These are phyloP conservation scores for Stenchaetothrips biformis DNA, from an alignment of 2,888 invertebrate species.

Conservation along the genomic window DNA sequence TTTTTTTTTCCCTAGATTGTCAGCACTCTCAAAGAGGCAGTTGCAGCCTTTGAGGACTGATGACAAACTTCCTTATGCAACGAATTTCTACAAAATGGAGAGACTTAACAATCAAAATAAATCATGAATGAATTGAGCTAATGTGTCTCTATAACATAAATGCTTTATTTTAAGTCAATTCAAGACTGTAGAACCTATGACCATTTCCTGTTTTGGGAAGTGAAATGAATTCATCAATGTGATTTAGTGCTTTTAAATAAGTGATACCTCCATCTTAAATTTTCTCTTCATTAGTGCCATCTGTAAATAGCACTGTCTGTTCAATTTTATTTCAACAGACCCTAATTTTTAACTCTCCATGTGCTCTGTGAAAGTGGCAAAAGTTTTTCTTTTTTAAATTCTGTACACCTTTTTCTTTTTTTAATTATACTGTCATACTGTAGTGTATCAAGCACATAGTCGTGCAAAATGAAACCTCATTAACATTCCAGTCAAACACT, in stretches of 20 bases:
- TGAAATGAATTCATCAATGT: background rate
- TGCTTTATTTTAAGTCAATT: background rate
- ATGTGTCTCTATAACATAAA: background rate
- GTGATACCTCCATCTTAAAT: background rate
- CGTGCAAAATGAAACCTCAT: background rate
- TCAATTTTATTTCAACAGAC: background rate
- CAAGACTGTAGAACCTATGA: background rate
- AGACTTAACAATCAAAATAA: background rate
- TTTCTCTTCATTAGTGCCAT: background rate
- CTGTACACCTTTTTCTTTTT: background rate
- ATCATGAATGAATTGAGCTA: background rate
- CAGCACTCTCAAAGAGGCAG: background rate
- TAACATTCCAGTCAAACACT: too few relatives aligned
- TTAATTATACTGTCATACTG: background rate
- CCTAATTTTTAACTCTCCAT: background rate
- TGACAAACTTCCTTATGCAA: background rate
- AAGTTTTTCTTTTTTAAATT: background rate
- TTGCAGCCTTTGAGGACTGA: constrained; percentile 2
- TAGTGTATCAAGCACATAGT: background rate
- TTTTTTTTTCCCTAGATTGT: background rate
- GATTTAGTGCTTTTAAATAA: background rate
- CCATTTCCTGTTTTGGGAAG: background rate
- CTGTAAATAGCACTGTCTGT: background rate
- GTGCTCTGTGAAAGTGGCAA: background rate
- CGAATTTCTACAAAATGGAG: background rate